A percentile compares a stretch with the other conserved stretches of the same genome.
Evolutionary conservation across 2,797 vertebrate species (phyloP).

Genomic region (Mus spretus): DNA sequence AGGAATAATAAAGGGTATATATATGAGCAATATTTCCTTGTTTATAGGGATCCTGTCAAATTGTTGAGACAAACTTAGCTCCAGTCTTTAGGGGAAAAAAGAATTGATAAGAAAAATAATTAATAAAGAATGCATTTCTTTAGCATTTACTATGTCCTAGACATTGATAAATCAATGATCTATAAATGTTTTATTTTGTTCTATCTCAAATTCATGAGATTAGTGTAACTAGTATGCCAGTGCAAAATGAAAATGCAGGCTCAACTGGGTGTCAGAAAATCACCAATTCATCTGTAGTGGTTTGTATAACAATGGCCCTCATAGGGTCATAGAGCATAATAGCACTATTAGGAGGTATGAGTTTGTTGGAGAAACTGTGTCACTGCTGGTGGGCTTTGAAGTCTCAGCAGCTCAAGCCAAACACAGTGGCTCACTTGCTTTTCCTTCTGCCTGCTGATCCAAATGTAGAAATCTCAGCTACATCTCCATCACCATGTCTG

Average conservation of each 20-base stretch:
- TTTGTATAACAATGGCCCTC: not conserved
- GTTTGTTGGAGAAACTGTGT: not conserved
- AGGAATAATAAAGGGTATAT: not conserved
- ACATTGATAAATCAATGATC: not conserved
- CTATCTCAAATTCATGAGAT: not conserved
- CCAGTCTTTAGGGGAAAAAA: not conserved
- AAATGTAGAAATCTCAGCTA: not conserved
- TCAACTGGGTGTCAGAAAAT: not conserved
- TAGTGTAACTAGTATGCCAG: not conserved
- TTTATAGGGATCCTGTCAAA: not conserved
- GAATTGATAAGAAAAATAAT: slow-evolving; percentile 16
- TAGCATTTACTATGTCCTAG: not conserved
- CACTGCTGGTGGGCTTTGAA: not conserved
- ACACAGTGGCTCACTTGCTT: not conserved
- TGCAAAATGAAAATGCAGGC: not conserved
- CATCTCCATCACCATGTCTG: not conserved
- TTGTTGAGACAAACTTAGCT: not conserved
- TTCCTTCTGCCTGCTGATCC: not conserved
- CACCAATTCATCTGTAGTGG: not conserved
- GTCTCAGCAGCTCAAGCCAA: not conserved
- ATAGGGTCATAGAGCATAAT: not conserved
- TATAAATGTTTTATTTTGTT: not conserved
- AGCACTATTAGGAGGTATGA: not conserved
- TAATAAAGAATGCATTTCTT: not conserved
- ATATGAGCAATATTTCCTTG: not conserved